Conservation (phyloP, 2,888 invertebrate species). For the Dolomedes plantarius region DNA sequence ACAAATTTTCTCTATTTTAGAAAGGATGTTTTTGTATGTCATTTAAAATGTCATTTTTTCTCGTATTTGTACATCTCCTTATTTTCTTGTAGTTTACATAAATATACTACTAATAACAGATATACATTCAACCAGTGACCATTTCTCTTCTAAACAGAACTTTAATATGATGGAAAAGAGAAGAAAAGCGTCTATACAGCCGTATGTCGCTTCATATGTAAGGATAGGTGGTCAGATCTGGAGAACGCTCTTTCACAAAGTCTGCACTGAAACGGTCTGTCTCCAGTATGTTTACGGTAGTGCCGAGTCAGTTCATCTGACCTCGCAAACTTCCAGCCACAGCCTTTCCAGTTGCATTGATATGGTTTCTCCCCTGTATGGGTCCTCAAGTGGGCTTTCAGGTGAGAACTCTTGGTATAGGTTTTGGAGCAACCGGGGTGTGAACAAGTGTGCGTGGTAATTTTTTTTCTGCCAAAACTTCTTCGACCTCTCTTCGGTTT, state of each 20-base stretch:
- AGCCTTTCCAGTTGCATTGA: conserved; percentile 81
- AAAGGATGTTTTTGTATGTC: no score
- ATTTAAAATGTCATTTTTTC: no score
- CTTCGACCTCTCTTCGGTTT: conserved; percentile 71
- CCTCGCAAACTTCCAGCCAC: conserved; percentile 82
- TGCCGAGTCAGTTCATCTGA: conserved; percentile 82
- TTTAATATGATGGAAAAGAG: not conserved
- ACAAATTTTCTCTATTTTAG: no score
- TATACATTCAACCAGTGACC: not conserved
- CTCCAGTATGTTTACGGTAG: conserved; percentile 80
- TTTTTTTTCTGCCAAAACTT: conserved; percentile 78
- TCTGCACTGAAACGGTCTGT: conserved; percentile 82
- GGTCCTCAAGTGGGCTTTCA: conserved; percentile 82
- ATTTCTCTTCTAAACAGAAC: not conserved
- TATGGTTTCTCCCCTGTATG: conserved; percentile 84
- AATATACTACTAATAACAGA: no score
- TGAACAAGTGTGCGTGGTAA: conserved; percentile 79
- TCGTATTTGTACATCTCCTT: no score
- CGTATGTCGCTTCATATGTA: conserved; percentile 82
- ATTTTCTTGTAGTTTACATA: no score
- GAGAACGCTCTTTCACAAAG: conserved; percentile 82
- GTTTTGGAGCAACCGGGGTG: conserved; percentile 81
- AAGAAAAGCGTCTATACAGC: conserved; percentile 44
- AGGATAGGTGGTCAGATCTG: conserved; percentile 82
- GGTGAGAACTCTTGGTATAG: conserved; percentile 82